phyloP scores from a whole-genome alignment of 2,888 invertebrate genomes.

The Chorisops tibialis region DNA sequence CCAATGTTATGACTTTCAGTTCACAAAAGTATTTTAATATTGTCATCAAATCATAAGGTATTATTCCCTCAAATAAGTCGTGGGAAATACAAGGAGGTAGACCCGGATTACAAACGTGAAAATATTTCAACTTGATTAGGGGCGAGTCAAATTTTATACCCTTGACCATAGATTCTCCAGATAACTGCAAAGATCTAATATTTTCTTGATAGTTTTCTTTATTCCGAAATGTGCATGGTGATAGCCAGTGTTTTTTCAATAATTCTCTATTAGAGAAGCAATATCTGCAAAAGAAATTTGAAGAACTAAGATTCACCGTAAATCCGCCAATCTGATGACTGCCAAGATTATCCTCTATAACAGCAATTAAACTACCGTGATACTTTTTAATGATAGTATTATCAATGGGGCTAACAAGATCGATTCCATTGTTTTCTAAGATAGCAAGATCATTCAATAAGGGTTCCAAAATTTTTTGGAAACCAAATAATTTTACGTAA shows the following conservation, averaged over 20 bases:
- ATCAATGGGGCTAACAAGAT: too few species aligned
- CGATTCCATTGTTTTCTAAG: not conserved
- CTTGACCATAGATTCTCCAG: too few species aligned
- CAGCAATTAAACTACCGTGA: not conserved
- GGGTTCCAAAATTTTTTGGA: not conserved
- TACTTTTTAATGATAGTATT: too few species aligned
- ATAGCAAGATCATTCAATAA: not conserved
- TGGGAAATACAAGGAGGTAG: slow-evolving; percentile 40
- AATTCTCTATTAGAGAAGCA: not conserved
- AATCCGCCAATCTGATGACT: slow-evolving; percentile 26
- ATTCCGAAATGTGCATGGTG: too few species aligned
- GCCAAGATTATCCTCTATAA: slow-evolving; percentile 23
- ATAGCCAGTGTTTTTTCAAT: too few species aligned
- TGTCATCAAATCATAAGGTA: slow-evolving; percentile 36
- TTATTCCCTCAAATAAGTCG: slow-evolving; percentile 39
- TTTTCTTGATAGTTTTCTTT: too few species aligned
- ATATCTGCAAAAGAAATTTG: slow-evolving; percentile 23
- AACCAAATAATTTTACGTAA: not conserved
- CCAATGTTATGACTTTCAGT: not conserved
- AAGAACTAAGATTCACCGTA: slow-evolving; percentile 19
- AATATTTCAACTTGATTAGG: slow-evolving; percentile 38
- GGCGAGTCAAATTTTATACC: slow-evolving; percentile 38
- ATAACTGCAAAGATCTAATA: too few species aligned
- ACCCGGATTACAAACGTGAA: slow-evolving; percentile 38
- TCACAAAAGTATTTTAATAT: slow-evolving; percentile 34